Evolutionary conservation across 1,140 invertebrate species (phyloP).

Genomic region (Euschistus heros): DNA sequence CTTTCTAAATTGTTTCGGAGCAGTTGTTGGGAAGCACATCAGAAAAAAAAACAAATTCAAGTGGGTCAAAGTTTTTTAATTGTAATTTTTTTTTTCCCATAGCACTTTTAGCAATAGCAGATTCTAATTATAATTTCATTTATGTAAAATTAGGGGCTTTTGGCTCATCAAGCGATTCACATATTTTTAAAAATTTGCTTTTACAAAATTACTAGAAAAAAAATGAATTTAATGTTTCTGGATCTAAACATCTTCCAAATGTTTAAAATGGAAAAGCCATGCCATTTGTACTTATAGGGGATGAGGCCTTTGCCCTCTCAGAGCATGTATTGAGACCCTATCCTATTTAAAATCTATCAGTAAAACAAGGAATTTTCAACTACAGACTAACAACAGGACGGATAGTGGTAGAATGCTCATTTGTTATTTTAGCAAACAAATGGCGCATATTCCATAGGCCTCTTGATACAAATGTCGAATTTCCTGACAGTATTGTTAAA

Average conservation of each 20-base stretch:
- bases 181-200: not conserved
- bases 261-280: not conserved
- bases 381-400: not conserved
- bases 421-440: not conserved
- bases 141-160: not conserved
- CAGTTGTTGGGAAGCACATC: not conserved
- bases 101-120: not conserved
- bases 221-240: not conserved
- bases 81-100: not conserved
- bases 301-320: not conserved
- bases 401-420: not conserved
- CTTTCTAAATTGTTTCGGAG: not conserved
- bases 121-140: not conserved
- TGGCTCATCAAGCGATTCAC: not conserved
- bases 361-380: not conserved
- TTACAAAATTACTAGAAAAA: not conserved
- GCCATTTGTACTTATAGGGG: not conserved
- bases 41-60: not conserved
- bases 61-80: not conserved
- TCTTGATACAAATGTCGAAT: not conserved
- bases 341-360: not conserved
- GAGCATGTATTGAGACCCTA: not conserved
- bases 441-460: not conserved
- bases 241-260: not conserved
- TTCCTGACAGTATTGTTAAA: not conserved